These are phyloP conservation scores for Meiosimyza platycephala DNA, from an alignment of 2,888 invertebrate genomes.

Conservation along the genomic window DNA sequence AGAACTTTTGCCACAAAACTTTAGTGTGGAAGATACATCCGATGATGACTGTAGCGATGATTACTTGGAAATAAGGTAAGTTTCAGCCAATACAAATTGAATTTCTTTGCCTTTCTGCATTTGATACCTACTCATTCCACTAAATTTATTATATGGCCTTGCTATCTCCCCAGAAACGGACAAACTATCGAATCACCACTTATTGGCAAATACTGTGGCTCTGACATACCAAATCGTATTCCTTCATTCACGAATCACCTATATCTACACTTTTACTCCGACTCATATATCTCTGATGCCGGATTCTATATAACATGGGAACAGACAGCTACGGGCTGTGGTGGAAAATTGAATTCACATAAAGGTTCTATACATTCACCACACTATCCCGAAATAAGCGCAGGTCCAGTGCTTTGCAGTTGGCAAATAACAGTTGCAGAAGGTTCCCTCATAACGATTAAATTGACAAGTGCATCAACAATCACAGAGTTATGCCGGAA, in stretches of 20 bases:
- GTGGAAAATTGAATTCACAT: slow-evolving; percentile 78
- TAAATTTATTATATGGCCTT: too few relatives aligned
- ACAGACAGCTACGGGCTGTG: slow-evolving; percentile 79
- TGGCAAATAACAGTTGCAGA: slow-evolving; percentile 82
- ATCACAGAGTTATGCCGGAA: slow-evolving; percentile 68
- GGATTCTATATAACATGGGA: slow-evolving; percentile 83
- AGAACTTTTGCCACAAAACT: slow-evolving; percentile 74
- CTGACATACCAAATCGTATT: slow-evolving; percentile 72
- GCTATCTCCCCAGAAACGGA: slow-evolving; percentile 77
- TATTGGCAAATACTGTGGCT: slow-evolving; percentile 84
- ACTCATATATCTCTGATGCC: slow-evolving; percentile 70
- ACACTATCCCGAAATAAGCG: slow-evolving; percentile 77
- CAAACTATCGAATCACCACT: slow-evolving; percentile 77
- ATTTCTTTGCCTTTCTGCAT: not conserved
- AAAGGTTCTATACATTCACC: slow-evolving; percentile 86
- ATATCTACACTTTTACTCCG: slow-evolving; percentile 81
- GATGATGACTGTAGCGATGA: slow-evolving; percentile 71
- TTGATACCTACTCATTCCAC: too few relatives aligned
- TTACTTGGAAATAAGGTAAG: slow-evolving; percentile 78
- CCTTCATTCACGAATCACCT: slow-evolving; percentile 82
- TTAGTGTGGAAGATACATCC: slow-evolving; percentile 74
- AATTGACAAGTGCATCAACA: slow-evolving; percentile 71
- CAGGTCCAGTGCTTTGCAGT: slow-evolving; percentile 78
- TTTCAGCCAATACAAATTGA: not conserved
- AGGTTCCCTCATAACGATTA: slow-evolving; percentile 76